Evolutionary conservation across 2,113 vertebrate species (phyloP).

Genomic region (Raja brachyura): DNA sequence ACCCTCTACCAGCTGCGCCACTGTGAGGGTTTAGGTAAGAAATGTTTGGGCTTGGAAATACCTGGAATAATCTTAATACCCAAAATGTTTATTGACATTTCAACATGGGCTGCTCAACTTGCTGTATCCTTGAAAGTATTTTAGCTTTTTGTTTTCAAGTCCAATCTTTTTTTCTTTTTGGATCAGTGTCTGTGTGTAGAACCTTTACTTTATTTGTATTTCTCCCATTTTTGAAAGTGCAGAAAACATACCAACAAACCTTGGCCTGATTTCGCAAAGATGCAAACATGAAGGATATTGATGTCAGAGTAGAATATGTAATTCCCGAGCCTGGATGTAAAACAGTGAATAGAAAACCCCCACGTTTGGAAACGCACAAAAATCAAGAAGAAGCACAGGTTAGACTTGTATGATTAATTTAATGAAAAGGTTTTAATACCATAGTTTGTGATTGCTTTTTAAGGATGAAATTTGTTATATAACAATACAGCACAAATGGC

Average conservation of each 20-base stretch:
- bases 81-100: neutral
- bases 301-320: conserved; percentile 75
- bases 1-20: no score
- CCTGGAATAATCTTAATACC: neutral
- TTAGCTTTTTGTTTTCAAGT: neutral
- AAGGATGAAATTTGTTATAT: neutral
- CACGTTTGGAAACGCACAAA: conserved; percentile 49
- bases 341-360: conserved; percentile 58
- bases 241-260: neutral
- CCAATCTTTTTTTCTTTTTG: neutral
- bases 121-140: neutral
- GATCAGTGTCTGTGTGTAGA: neutral
- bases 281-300: conserved; percentile 80
- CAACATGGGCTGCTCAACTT: neutral
- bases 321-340: conserved; percentile 71
- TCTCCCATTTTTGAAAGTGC: neutral
- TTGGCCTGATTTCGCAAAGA: neutral
- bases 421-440: conserved; percentile 56
- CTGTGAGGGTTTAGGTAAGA: neutral
- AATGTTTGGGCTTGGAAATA: neutral
- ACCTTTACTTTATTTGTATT: neutral
- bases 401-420: neutral
- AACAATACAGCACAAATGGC: conserved; percentile 17
- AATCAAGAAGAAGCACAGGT: conserved; percentile 53
- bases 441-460: conserved; percentile 50